These are phyloP conservation scores for Cydia pomonella DNA, from an alignment of 1,140 invertebrate genomes.

Conservation along the genomic window DNA sequence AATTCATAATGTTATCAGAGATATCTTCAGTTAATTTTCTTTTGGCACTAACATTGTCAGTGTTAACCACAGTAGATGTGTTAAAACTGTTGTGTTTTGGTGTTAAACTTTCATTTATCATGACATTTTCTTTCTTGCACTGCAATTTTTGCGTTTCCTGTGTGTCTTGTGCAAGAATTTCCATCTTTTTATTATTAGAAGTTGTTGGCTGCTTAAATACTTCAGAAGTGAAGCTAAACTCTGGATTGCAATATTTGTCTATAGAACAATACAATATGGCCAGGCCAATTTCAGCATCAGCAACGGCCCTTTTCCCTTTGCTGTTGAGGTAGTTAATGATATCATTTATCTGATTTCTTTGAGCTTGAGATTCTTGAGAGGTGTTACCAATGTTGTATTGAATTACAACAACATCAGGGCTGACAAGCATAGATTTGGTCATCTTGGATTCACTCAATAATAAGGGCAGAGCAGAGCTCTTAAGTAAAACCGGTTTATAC, in stretches of 20 bases:
- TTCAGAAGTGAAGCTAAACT: constrained; percentile 72
- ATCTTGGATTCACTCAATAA: constrained; percentile 74
- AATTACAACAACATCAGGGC: constrained; percentile 76
- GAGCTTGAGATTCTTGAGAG: constrained; percentile 75
- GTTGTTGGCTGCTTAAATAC: constrained; percentile 58
- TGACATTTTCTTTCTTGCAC: constrained; percentile 55
- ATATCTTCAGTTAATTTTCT: constrained; percentile 57
- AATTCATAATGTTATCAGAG: constrained; percentile 42
- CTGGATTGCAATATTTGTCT: constrained; percentile 85
- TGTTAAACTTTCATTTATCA: constrained; percentile 66
- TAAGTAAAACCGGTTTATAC: constrained; percentile 76
- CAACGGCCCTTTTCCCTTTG: constrained; percentile 81
- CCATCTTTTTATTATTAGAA: constrained; percentile 42
- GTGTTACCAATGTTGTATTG: constrained; percentile 70
- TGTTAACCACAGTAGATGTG: constrained; percentile 9
- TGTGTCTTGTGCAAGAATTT: constrained; percentile 62
- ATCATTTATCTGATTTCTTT: constrained; percentile 72
- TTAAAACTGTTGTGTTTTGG: constrained; percentile 37
- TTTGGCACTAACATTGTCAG: constrained; percentile 46
- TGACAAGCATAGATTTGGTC: constrained; percentile 73
- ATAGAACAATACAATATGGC: constrained; percentile 84
- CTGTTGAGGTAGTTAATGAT: constrained; percentile 74
- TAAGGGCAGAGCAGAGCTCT: constrained; percentile 66
- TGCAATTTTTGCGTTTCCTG: constrained; percentile 50
- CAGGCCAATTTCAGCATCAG: constrained; percentile 85